phyloP scores from a whole-genome alignment of 2,113 vertebrate genomes.

The Cyrtonyx montezumae region DNA sequence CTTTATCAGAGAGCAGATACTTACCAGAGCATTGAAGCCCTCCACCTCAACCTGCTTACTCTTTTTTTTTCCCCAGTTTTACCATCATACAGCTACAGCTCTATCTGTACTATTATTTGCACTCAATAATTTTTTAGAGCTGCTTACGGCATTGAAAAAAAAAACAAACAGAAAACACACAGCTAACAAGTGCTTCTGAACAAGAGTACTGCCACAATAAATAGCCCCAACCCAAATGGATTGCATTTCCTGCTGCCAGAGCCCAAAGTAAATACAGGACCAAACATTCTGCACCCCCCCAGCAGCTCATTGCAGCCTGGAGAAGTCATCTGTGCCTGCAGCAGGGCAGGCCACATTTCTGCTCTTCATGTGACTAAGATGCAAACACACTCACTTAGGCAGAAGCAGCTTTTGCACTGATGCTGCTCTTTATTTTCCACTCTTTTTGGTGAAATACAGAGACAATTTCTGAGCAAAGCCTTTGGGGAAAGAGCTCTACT shows the following conservation, averaged over 20 bases:
- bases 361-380: constrained; percentile 30
- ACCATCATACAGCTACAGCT: not conserved
- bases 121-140: not conserved
- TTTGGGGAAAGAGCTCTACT: constrained; percentile 55
- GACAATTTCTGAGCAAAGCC: constrained; percentile 59
- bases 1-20: not conserved
- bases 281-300: not conserved
- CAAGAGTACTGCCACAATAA: not conserved
- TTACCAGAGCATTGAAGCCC: not conserved
- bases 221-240: not conserved
- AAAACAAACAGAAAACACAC: not conserved
- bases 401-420: constrained; percentile 53
- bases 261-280: not conserved
- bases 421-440: constrained; percentile 50
- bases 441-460: constrained; percentile 51
- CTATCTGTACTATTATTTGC: not conserved
- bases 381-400: constrained; percentile 24
- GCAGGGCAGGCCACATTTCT: constrained; percentile 13
- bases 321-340: constrained; percentile 8
- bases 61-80: not conserved
- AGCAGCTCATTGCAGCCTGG: not conserved
- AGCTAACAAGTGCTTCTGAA: not conserved
- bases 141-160: not conserved
- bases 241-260: not conserved
- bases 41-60: not conserved